These are phyloP conservation scores for Marisa cornuarietis DNA, from an alignment of 1,140 invertebrate species.

Conservation along the genomic window DNA sequence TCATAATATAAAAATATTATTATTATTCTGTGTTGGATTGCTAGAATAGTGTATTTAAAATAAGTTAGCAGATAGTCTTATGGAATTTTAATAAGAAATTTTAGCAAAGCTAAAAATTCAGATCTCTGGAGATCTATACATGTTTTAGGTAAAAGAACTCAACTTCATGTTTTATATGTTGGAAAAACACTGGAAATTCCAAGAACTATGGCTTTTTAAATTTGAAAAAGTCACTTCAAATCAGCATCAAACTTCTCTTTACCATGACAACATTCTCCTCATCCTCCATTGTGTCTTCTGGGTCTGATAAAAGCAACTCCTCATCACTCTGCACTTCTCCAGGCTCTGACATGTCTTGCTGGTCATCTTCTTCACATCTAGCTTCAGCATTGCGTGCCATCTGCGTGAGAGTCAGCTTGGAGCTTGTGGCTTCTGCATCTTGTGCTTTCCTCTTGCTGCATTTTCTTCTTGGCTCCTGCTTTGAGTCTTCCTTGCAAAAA, in stretches of 20 bases:
- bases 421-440: no score
- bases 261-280: background rate
- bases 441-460: no score
- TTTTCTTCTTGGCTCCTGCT: slow-evolving; percentile 12
- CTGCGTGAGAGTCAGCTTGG: slow-evolving; percentile 19
- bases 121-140: no score
- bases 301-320: background rate
- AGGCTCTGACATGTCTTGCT: slow-evolving; percentile 18
- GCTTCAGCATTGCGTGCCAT: slow-evolving; percentile 2
- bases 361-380: slow-evolving; percentile 14
- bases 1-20: no score
- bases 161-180: no score
- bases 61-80: no score
- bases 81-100: no score
- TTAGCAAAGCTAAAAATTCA: no score
- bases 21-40: no score
- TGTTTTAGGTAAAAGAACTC: no score
- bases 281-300: background rate
- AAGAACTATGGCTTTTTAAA: background rate
- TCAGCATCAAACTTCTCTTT: background rate
- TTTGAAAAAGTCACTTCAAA: background rate
- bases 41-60: no score
- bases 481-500: background rate
- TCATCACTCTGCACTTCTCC: slow-evolving; percentile 30
- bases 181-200: no score